A percentile compares a stretch with the other conserved stretches of the same genome.
Evolutionary conservation across 2,888 invertebrate genomes (phyloP).

Genomic region (Aleiodes testaceus): DNA sequence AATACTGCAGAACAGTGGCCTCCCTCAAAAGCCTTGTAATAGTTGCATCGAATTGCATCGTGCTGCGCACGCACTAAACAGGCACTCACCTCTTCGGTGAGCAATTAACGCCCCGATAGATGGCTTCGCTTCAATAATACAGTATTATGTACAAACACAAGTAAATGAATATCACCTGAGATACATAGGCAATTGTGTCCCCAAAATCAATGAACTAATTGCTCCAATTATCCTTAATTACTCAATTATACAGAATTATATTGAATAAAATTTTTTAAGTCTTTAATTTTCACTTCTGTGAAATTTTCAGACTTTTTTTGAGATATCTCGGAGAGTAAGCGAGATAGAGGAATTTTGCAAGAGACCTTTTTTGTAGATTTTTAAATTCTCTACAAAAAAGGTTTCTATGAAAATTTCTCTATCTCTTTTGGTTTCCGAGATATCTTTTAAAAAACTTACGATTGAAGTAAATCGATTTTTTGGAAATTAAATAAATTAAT

Average conservation of each 20-base stretch:
- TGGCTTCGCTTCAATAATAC: conserved; percentile 1
- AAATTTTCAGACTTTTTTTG: too few species aligned
- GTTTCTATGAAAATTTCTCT: too few species aligned
- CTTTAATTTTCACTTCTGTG: too few species aligned
- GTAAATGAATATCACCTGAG: background rate
- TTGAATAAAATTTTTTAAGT: too few species aligned
- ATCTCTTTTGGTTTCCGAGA: too few species aligned
- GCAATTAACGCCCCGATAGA: conserved; percentile 46
- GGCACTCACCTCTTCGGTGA: conserved; percentile 36
- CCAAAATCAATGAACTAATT: conserved; percentile 41
- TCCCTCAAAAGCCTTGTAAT: conserved; percentile 59
- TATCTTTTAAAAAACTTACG: too few species aligned
- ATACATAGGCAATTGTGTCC: conserved; percentile 26
- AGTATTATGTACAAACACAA: conserved; percentile 23
- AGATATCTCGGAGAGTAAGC: too few species aligned
- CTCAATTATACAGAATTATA: too few species aligned
- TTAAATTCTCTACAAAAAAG: too few species aligned
- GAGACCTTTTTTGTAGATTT: too few species aligned
- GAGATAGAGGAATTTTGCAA: too few species aligned
- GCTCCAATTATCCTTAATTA: conserved; percentile 33
- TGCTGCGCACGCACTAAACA: conserved; percentile 31
- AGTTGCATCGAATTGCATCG: conserved; percentile 57
- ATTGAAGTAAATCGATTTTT: background rate
- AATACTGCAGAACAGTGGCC: conserved; percentile 55
- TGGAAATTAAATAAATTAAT: too few species aligned